Evolutionary conservation across 2,888 invertebrate species (phyloP), one percentile per base, ranked within the genome.

Genomic region (Erynnis tages): DNA sequence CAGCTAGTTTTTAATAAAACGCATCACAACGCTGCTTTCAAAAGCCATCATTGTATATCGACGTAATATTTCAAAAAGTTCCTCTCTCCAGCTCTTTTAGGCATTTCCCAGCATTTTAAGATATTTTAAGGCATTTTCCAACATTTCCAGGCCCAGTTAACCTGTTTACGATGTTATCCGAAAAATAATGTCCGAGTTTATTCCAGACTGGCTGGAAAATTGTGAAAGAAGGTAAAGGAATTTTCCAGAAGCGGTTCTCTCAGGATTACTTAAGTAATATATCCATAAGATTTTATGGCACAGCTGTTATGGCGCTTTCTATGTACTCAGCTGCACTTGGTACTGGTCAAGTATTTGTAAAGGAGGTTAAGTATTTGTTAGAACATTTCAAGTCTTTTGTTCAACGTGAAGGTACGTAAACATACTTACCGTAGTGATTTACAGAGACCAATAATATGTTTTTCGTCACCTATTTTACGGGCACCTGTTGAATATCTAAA

Each of bases 101-200:
- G 23, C 43, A 19, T 7, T 17, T 27, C 23, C 34, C 34, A 25
- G 46, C 35, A 46, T 46, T 37, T 46, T 25, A 13, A 45, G 45
- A n/a, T n/a, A 2, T 43, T 11, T 2, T 10, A 27, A 32, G 44
- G 23, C 43, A 19, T 7, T 17, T 27, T 32, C 34, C 34, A 25
- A 37, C 35, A 46, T 46, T 37, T 46, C 16, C 23, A 45, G 45
- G 25, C 34, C 14, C 34, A 35, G 35, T 37, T 46, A 46, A 46
- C 46, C 46, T 46, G 46, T 46, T 47, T 47, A 47, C 29, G 37
- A 38, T 37, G 47, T 47, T 47, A 47, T 38, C 37, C 47, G 47
- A 47, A 47, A 47, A 47, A 38, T 47, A 47, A 47, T 38, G 47
- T 37, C 45, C 19, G 10, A 6, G 47, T 37, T 37, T 47, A 47